Conservation (phyloP, 2,113 vertebrate genomes). For the Maccullochella peelii region DNA sequence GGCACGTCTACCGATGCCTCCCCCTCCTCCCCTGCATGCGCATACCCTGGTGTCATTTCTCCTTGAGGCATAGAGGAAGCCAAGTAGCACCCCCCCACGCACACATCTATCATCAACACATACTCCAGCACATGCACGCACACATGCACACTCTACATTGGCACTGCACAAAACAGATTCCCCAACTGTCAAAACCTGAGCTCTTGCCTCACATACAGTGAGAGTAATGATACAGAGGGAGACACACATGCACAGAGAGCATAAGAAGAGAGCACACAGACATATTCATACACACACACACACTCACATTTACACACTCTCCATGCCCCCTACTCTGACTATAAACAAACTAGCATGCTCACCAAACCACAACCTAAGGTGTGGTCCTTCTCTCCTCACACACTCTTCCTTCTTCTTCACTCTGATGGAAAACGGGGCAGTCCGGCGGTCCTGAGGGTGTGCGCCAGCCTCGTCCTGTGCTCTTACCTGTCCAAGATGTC, state of each 20-base stretch:
- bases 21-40: constrained; percentile 57
- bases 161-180: constrained; percentile 30
- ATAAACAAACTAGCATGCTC: constrained; percentile 71
- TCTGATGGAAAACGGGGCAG: constrained; percentile 14
- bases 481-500: constrained; percentile 86
- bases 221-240: constrained; percentile 21
- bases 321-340: constrained; percentile 39
- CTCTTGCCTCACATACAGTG: constrained; percentile 20
- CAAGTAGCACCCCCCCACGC: constrained; percentile 43
- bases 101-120: constrained; percentile 26
- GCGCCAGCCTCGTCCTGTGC: neutral
- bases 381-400: constrained; percentile 61
- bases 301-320: constrained; percentile 6
- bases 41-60: constrained; percentile 77
- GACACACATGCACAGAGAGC: constrained; percentile 12
- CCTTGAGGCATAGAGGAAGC: constrained; percentile 69
- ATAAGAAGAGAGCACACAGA: neutral
- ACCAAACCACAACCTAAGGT: constrained; percentile 67
- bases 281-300: neutral
- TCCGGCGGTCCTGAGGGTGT: neutral
- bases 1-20: constrained; percentile 46
- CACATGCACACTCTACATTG: constrained; percentile 19
- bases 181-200: constrained; percentile 34
- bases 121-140: constrained; percentile 36
- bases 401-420: neutral